Evolutionary conservation across 2,888 invertebrate genomes (phyloP), one percentile per base, ranked within the genome.

Genomic region (Fabriciana adippe): DNA sequence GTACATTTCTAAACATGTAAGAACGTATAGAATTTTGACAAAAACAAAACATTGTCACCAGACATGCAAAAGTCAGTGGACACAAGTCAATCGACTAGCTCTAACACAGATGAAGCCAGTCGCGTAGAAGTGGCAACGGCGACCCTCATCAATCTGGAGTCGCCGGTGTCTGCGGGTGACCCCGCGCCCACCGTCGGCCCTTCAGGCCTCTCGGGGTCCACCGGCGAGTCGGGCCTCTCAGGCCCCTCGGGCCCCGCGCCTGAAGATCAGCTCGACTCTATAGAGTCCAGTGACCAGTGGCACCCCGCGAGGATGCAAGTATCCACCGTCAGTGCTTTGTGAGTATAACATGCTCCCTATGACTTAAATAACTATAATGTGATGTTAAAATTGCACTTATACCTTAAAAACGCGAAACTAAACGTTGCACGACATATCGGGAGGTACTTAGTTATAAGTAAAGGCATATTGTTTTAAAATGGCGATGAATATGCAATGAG

Each of bases 181-280:
- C 75, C 82, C 14, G 75, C 75, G 2, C 50, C 64, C 3, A 71
- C 75, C 11, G 75, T 78, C 2, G 51, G 13, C 11, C 60, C 60
- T 14, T 50, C 48, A 8, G 47, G 16, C 11, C 14, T 41, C 72
- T 11, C 78, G n/a, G 48, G 6, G 26, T 26, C 48, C 13, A 21
- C 59, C 2, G 48, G 26, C 15, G 26, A 26, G 72, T 11, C 78
- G 11, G 26, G 6, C 59, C 13, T 26, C 6, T 45, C 47, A 2
- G 48, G 26, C n/a, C 47, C 57, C 2, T 59, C 48, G n/a, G 48
- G 50, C 41, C 50, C 35, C 72, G 13, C 78, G 51, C 81, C 76
- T 0, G 89, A 89, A 56, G 92, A 92, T 70, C 89, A 90, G 73
- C 79, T 87, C 51, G 92, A 93, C 73, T 93, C 92, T 13, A 92